Evolutionary conservation across 2,888 invertebrate species (phyloP).

Genomic region (Acleris holmiana): DNA sequence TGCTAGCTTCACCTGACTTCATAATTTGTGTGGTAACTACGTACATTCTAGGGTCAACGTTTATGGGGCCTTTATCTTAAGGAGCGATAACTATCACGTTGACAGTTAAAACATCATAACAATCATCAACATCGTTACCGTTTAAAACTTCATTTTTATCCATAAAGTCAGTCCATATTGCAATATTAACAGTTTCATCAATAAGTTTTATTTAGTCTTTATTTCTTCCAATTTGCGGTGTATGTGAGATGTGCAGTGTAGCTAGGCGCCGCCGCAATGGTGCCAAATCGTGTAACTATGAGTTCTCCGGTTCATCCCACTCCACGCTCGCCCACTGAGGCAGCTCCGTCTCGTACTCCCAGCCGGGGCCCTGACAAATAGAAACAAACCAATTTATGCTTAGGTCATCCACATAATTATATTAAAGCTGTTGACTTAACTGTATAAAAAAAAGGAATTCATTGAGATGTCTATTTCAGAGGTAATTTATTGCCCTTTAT

Average conservation of each 20-base stretch:
- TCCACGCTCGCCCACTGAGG: constrained; percentile 96
- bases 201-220: constrained; percentile 38
- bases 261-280: constrained; percentile 66
- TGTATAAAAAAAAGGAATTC: no score
- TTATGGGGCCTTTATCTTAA: constrained; percentile 32
- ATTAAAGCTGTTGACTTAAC: no score
- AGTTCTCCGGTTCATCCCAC: constrained; percentile 89
- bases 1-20: constrained; percentile 1
- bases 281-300: constrained; percentile 71
- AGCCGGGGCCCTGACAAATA: constrained; percentile 91
- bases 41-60: constrained; percentile 26
- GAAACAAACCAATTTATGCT: background rate
- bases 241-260: constrained; percentile 36
- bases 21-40: constrained; percentile 26
- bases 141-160: constrained; percentile 32
- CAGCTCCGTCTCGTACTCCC: constrained; percentile 96
- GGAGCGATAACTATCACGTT: constrained; percentile 15
- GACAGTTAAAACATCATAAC: constrained; percentile 34
- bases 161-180: constrained; percentile 38
- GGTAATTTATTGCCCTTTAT: no score
- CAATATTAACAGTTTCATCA: constrained; percentile 36
- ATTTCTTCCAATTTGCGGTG: constrained; percentile 34
- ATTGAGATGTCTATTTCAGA: background rate
- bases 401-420: background rate
- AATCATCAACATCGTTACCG: constrained; percentile 34